Evolutionary conservation across 2,888 invertebrate species (phyloP).

Genomic region (Celastrina argiolus): DNA sequence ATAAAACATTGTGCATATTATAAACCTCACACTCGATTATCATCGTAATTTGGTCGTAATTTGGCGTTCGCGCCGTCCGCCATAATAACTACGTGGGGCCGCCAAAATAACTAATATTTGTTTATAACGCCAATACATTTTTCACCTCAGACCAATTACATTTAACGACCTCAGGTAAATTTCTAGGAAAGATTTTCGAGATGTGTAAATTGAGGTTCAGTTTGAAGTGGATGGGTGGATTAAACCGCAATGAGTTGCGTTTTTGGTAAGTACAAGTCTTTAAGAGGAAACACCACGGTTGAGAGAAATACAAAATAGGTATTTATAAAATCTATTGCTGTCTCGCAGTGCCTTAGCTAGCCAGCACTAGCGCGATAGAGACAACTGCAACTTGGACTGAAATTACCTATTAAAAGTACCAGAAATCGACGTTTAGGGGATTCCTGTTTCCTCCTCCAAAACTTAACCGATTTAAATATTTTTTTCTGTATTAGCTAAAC

Average conservation of each 20-base stretch:
- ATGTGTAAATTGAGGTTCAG: background rate
- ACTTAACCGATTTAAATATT: too few relatives aligned
- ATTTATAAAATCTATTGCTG: too few relatives aligned
- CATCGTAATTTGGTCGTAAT: conserved; percentile 34
- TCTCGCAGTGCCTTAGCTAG: too few relatives aligned
- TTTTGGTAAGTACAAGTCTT: background rate
- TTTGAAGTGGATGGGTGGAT: background rate
- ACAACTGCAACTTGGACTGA: too few relatives aligned
- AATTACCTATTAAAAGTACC: too few relatives aligned
- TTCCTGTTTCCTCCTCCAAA: too few relatives aligned
- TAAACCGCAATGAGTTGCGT: background rate
- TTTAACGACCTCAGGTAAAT: conserved; percentile 31
- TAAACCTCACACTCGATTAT: conserved; percentile 44
- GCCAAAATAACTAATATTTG: conserved; percentile 68
- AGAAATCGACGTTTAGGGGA: too few relatives aligned
- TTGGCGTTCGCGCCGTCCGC: conserved; percentile 30
- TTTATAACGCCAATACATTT: conserved; percentile 49
- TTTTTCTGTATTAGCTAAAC: too few relatives aligned
- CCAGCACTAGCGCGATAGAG: too few relatives aligned
- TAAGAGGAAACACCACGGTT: too few relatives aligned
- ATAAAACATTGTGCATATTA: background rate
- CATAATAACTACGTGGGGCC: conserved; percentile 44
- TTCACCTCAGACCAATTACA: conserved; percentile 23
- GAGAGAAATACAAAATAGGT: too few relatives aligned
- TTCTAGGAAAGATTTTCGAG: conserved; percentile 16